Percentiles rank a stretch among this genome's conserved stretches.
Conservation (phyloP, 1,140 invertebrate genomes). For the Drosophila kepulauana region DNA sequence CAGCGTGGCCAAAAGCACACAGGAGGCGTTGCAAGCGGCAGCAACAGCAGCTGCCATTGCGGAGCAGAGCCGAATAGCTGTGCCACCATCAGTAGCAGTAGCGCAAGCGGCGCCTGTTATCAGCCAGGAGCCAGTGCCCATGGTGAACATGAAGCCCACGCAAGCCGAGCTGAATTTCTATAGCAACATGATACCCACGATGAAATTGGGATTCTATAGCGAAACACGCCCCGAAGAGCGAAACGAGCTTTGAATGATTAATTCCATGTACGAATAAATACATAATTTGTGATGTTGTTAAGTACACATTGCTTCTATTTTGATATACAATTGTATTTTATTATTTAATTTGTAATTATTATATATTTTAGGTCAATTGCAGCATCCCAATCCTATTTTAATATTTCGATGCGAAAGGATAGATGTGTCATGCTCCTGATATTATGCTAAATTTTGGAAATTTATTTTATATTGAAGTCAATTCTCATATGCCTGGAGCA, state of each 20-base stretch:
- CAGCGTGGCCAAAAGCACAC: conserved; percentile 63
- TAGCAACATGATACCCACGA: conserved; percentile 80
- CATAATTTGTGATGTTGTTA: not conserved
- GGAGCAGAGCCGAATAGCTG: conserved; percentile 19
- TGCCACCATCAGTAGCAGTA: conserved; percentile 12
- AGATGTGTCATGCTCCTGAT: no score
- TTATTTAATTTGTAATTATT: not conserved
- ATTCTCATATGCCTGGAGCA: no score
- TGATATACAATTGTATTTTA: no score
- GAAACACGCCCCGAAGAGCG: conserved; percentile 75
- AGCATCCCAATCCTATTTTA: no score
- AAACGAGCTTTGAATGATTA: not conserved
- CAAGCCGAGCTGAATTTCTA: conserved; percentile 73
- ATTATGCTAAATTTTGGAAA: no score
- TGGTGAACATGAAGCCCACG: conserved; percentile 53
- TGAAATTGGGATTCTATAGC: conserved; percentile 81
- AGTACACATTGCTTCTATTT: no score
- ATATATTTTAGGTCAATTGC: no score
- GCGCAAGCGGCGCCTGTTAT: not conserved
- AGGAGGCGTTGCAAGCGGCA: conserved; percentile 65
- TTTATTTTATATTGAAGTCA: no score
- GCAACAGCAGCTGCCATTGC: conserved; percentile 37
- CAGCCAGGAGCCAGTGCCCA: conserved; percentile 2
- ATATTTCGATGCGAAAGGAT: no score
- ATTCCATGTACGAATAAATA: conserved; percentile 3